Evolutionary conservation across 2,113 vertebrate genomes (phyloP).

Genomic region (human): DNA sequence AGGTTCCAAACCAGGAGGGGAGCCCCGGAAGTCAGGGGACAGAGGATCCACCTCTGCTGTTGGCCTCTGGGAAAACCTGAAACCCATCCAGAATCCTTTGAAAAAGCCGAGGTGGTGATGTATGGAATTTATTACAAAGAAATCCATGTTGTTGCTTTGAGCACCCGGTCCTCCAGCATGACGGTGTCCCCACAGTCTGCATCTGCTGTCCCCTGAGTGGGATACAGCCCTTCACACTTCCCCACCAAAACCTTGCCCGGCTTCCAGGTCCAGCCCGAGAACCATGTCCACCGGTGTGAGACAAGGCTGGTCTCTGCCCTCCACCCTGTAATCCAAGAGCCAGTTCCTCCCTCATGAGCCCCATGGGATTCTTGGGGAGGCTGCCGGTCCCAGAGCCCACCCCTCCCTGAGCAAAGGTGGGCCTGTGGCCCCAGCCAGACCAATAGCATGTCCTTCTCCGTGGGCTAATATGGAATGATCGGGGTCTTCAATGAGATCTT

Average conservation of each 20-base stretch:
- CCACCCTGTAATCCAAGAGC: too few species aligned
- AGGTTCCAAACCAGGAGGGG: neutral
- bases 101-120: neutral
- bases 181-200: accelerated
- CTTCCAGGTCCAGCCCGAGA: neutral
- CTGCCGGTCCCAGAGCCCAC: too few species aligned
- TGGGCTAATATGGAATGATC: neutral
- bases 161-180: neutral
- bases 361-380: too few species aligned
- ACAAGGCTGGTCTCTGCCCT: neutral
- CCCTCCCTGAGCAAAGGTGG: too few species aligned
- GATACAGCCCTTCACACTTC: neutral
- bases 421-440: neutral
- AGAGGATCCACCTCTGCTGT: neutral
- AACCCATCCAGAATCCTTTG: neutral
- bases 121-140: neutral
- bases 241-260: neutral
- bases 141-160: neutral
- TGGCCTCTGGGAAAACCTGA: neutral
- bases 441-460: accelerated
- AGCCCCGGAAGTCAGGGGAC: neutral
- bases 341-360: neutral
- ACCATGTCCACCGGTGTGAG: neutral
- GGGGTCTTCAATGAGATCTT: neutral
- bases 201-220: too few species aligned